These are phyloP conservation scores for Nasalis larvatus DNA, from an alignment of 2,113 vertebrate species.

Conservation along the genomic window DNA sequence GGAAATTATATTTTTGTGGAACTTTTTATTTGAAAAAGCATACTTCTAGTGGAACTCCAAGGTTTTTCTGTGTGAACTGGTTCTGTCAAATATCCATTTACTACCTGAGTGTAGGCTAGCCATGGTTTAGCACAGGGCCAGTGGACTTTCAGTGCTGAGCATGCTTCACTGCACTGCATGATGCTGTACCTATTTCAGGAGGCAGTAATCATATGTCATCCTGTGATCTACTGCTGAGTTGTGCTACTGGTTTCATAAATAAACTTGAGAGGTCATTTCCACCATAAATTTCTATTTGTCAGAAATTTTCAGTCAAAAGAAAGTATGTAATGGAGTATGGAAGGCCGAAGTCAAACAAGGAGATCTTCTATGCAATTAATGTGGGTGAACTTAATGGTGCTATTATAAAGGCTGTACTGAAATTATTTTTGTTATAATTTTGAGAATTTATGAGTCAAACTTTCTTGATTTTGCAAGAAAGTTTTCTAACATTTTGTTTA, in stretches of 20 bases:
- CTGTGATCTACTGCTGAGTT: constrained; percentile 54
- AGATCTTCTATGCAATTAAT: background rate
- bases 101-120: background rate
- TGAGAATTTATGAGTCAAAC: background rate
- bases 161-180: background rate
- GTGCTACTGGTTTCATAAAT: constrained; percentile 60
- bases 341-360: constrained; percentile 23
- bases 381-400: background rate
- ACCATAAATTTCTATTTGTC: constrained; percentile 61
- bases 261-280: constrained; percentile 73
- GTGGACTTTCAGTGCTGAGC: background rate
- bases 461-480: background rate
- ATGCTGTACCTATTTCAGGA: constrained; percentile 35
- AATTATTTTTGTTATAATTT: background rate
- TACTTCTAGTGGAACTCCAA: background rate
- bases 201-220: constrained; percentile 60
- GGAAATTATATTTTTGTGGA: background rate
- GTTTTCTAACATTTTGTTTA: background rate
- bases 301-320: constrained; percentile 45
- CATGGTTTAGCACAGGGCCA: background rate
- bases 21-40: background rate
- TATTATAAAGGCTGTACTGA: background rate
- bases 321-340: constrained; percentile 39
- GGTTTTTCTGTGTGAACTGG: background rate
- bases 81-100: background rate